These are phyloP conservation scores for Amniataba percoides DNA, from an alignment of 2,797 vertebrate genomes.

Conservation along the genomic window DNA sequence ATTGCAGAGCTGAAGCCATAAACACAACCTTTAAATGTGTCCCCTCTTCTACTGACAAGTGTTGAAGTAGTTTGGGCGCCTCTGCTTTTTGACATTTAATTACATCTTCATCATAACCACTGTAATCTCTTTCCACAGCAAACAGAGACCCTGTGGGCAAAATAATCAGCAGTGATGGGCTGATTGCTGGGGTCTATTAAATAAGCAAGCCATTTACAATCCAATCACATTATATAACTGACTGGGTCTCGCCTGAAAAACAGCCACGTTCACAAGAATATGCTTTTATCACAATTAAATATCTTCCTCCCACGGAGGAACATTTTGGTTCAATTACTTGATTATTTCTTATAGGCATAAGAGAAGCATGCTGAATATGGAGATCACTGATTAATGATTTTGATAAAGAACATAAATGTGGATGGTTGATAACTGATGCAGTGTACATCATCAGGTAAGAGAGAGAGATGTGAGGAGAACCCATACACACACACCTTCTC, in stretches of 20 bases:
- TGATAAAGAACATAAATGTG: too few species aligned
- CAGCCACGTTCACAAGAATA: neutral
- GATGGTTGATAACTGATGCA: too few species aligned
- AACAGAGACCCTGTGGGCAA: neutral
- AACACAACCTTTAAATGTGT: neutral
- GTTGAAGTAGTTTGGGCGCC: neutral
- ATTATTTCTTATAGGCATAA: neutral
- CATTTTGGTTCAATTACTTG: neutral
- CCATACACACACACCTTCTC: too few species aligned
- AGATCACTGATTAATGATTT: too few species aligned
- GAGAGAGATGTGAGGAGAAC: too few species aligned
- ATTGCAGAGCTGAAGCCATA: neutral
- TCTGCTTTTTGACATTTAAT: conserved; percentile 8
- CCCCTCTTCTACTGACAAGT: neutral
- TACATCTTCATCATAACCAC: neutral
- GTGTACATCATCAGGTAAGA: too few species aligned
- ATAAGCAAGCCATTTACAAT: conserved; percentile 7
- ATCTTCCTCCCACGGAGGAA: neutral
- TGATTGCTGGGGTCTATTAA: neutral
- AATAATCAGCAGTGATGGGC: conserved; percentile 3
- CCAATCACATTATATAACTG: conserved; percentile 16
- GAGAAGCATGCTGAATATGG: neutral
- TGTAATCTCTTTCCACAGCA: neutral
- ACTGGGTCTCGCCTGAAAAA: neutral
- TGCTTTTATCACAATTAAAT: neutral